Base-by-base conservation (phyloP, 1,140 invertebrate species). In the Achroia grisella region DNA sequence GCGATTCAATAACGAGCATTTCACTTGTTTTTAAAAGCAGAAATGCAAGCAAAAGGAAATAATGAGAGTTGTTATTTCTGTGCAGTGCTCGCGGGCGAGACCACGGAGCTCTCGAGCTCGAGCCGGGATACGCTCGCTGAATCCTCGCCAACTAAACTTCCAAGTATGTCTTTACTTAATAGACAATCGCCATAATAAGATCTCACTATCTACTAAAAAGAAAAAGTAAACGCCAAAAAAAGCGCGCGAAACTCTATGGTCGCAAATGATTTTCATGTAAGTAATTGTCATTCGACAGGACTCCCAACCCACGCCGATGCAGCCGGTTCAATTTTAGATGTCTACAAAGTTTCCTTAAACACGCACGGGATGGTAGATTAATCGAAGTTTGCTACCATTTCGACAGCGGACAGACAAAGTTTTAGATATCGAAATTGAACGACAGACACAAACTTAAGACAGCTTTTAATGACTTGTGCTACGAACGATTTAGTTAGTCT, bases 141-240 rank as follows among this genome's bases (percentile, higher is more conserved):
- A 48, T 60, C 73, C 53, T 56, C 76, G 67, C 88, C 88, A 68
- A 89, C 86, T 87, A 89, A 88, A 76, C 85, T 86, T 82, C 87
- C 88, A 90, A 89, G 89, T 90, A 90, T 69, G 89, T 80, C 55
- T 48, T 44, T 49, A 56, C 41, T 34, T 51, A 63, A 51, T 45
- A 48, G 6, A 44, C 17, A 37, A 11, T 15, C 40, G 65, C 71
- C 68, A 59, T 44, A 73, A 71, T 70, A 77, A 73, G 63, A 75
- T 73, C 70, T 75, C 71, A 13, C 43, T 47, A 56, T 34, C 35
- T 33, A 36, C n/a, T n/a, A n/a, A n/a, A n/a, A n/a, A n/a, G n/a
- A n/a, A n/a, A n/a, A n/a, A n/a, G n/a, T n/a, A n/a, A n/a, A n/a
- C n/a, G n/a, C n/a, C n/a, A n/a, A n/a, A n/a, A n/a, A n/a, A n/a